A percentile compares a stretch with the other conserved stretches of the same genome.
These are phyloP conservation scores for Cardinalis cardinalis DNA, from an alignment of 2,113 vertebrate species.

Conservation along the genomic window DNA sequence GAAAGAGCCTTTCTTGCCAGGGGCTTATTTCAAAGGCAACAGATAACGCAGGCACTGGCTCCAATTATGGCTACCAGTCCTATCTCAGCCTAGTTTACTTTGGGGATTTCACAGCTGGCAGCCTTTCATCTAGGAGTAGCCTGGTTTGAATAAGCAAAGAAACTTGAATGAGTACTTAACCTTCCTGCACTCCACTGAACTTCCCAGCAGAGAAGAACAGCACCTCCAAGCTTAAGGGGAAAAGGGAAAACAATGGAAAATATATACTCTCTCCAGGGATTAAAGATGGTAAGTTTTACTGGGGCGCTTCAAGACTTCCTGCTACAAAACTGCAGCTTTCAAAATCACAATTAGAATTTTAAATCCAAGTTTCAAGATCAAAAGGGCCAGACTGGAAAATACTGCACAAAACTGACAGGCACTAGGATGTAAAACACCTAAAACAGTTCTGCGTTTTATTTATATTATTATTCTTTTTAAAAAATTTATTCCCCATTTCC, in stretches of 20 bases:
- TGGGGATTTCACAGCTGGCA: slow-evolving; percentile 57
- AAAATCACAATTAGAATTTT: slow-evolving; percentile 53
- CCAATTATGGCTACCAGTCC: slow-evolving; percentile 50
- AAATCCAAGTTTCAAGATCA: slow-evolving; percentile 46
- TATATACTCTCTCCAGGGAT: slow-evolving; percentile 9
- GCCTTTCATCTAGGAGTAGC: slow-evolving; percentile 53
- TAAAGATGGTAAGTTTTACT: slow-evolving; percentile 10
- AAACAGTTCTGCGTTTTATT: slow-evolving; percentile 20
- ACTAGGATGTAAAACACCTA: not conserved
- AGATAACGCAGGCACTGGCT: slow-evolving; percentile 25
- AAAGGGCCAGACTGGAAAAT: slow-evolving; percentile 33
- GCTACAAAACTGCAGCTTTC: slow-evolving; percentile 19
- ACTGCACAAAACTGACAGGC: not conserved
- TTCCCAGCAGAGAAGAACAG: slow-evolving; percentile 58
- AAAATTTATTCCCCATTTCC: slow-evolving; percentile 50
- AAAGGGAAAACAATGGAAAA: slow-evolving; percentile 56
- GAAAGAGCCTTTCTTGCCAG: slow-evolving; percentile 28
- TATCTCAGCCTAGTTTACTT: slow-evolving; percentile 53
- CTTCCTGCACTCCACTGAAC: slow-evolving; percentile 39
- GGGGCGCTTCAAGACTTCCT: slow-evolving; percentile 4
- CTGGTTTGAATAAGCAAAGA: slow-evolving; percentile 64
- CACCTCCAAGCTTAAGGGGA: slow-evolving; percentile 34
- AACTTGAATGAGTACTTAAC: slow-evolving; percentile 60
- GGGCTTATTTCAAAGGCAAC: slow-evolving; percentile 54
- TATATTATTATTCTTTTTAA: slow-evolving; percentile 36